A percentile compares a stretch with the other conserved stretches of the same genome.
phyloP scores from a whole-genome alignment of 2,888 invertebrate genomes.

The Nematopogon swammerdamellus region DNA sequence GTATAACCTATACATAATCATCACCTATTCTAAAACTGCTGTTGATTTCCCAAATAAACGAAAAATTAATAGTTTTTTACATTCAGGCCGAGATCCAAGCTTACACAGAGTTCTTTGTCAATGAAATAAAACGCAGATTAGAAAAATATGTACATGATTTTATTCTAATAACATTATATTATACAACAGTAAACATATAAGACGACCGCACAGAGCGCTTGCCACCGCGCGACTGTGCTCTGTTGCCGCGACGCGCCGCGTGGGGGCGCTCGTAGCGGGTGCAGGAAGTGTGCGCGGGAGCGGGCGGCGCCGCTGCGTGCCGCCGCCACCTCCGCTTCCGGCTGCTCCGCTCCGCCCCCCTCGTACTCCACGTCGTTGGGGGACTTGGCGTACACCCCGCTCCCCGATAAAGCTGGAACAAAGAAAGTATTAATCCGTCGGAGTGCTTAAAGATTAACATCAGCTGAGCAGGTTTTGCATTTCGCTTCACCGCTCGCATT shows the following conservation, averaged over 20 bases:
- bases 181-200: neutral
- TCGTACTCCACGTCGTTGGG: neutral
- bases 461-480: neutral
- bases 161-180: neutral
- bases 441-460: neutral
- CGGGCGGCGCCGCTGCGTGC: neutral
- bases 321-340: neutral
- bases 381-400: neutral
- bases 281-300: neutral
- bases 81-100: too few relatives aligned
- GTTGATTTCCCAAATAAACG: too few relatives aligned
- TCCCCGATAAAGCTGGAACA: neutral
- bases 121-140: neutral
- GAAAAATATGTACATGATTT: neutral
- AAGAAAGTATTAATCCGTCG: neutral
- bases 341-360: neutral
- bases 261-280: neutral
- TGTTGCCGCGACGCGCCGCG: neutral
- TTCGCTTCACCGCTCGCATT: too few relatives aligned
- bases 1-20: too few relatives aligned
- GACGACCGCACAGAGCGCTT: neutral
- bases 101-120: neutral
- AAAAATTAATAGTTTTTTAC: too few relatives aligned
- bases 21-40: too few relatives aligned
- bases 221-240: neutral